Evolutionary conservation across 2,797 vertebrate species (phyloP), one percentile per base, ranked within the genome.

Genomic region (Phaenicophaeus curvirostris): DNA sequence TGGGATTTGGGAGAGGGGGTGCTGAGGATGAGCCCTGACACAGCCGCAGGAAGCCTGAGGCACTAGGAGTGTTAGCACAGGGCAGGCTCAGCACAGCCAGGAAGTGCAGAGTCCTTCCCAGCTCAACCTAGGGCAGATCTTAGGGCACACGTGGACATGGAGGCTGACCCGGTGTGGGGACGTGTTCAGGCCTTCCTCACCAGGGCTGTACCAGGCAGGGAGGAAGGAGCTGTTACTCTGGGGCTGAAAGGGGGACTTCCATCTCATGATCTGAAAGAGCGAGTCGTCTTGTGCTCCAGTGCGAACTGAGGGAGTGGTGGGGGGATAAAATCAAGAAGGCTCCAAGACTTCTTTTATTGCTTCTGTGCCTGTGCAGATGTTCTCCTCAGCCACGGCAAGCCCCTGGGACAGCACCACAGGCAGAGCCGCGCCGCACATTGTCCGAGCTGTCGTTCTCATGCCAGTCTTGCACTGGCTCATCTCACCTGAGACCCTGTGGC

Each of bases 281-380:
- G 1, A 82, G 20, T 24, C 87, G 19, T 76, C 55, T 69, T 73
- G 51, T 59, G 59, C 39, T 67, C n/a, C 72, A 42, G 6, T 44
- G 28, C 71, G 65, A 90, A 71, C 82, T 18, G 31, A 93, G 68
- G 27, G 46, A 84, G 21, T 74, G 46, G 57, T 53, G 73, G 72
- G 66, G 63, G 59, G 3, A 51, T 77, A 48, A 87, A 94, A 77
- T 50, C 61, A 55, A 71, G 75, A 68, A 90, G 61, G 28, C 54
- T 95, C 72, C 74, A 65, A 94, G 90, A 91, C 69, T 16, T 95
- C 50, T 94, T 72, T 23, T 69, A 81, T 58, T 92, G 85, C 76
- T 95, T 96, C 82, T 94, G 55, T 95, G 87, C 95, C 90, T 95
- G 90, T 93, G 81, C 93, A 96, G 94, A 92, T 93, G 76, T 92